A percentile compares a stretch with the other conserved stretches of the same genome.
These are phyloP conservation scores for Ips nitidus DNA, from an alignment of 1,140 invertebrate genomes.

Conservation along the genomic window DNA sequence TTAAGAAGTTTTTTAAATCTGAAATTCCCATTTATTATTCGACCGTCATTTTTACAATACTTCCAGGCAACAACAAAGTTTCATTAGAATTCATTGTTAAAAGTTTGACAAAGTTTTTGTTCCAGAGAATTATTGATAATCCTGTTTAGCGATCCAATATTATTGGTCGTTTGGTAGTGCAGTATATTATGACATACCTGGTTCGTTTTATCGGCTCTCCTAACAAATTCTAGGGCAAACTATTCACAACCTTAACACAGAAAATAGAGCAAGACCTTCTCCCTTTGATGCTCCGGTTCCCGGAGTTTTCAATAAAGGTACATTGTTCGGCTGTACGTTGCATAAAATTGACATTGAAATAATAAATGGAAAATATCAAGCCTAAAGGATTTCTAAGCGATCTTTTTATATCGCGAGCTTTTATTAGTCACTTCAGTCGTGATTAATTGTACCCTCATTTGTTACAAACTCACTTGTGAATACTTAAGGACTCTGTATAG, in stretches of 20 bases:
- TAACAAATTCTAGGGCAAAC: conserved; percentile 8
- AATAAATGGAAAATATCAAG: conserved; percentile 28
- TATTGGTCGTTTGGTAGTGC: not conserved
- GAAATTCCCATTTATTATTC: conserved; percentile 11
- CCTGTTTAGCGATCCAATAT: not conserved
- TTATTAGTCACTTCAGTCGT: conserved; percentile 16
- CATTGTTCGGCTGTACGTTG: conserved; percentile 24
- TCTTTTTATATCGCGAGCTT: conserved; percentile 14
- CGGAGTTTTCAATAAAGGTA: conserved; percentile 26
- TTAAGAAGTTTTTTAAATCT: conserved; percentile 1
- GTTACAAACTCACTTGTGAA: conserved; percentile 18
- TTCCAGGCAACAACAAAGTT: conserved; percentile 12
- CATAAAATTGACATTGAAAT: conserved; percentile 28
- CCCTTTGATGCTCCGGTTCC: conserved; percentile 1
- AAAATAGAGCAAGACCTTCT: conserved; percentile 14
- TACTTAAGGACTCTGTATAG: conserved; percentile 13
- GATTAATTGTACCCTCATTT: conserved; percentile 26
- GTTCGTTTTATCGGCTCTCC: not conserved
- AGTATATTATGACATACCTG: too few species aligned
- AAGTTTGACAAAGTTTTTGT: conserved; percentile 18
- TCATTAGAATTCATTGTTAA: conserved; percentile 23
- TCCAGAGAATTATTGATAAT: conserved; percentile 1
- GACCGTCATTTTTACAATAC: conserved; percentile 15
- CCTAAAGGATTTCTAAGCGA: conserved; percentile 22
- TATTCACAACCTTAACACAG: conserved; percentile 4